These are phyloP conservation scores for Aplochiton taeniatus DNA, from an alignment of 2,797 vertebrate species.

Conservation along the genomic window DNA sequence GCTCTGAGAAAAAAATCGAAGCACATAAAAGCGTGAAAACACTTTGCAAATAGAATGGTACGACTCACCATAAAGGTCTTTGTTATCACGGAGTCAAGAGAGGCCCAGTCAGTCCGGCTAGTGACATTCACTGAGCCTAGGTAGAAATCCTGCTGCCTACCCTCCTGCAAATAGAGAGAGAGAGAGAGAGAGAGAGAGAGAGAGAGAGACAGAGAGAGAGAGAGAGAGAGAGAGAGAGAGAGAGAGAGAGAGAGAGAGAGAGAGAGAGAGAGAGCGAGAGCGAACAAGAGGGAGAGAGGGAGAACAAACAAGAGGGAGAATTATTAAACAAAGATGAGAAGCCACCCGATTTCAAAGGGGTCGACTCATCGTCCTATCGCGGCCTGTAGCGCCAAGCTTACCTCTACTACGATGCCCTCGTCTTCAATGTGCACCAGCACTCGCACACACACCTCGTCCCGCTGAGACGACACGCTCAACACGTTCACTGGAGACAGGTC, in stretches of 20 bases:
- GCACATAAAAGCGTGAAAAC: background rate
- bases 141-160: slow-evolving; percentile 89
- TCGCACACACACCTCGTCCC: slow-evolving; percentile 77
- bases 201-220: background rate
- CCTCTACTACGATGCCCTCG: slow-evolving; percentile 85
- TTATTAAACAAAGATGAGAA: background rate
- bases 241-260: background rate
- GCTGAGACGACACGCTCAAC: slow-evolving; percentile 73
- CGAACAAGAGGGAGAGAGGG: background rate
- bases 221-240: background rate
- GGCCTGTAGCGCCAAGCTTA: slow-evolving; percentile 46
- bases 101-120: slow-evolving; percentile 85
- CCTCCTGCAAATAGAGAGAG: slow-evolving; percentile 76
- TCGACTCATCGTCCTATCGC: background rate
- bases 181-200: slow-evolving; percentile 7
- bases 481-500: slow-evolving; percentile 83
- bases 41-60: background rate
- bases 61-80: slow-evolving; percentile 86
- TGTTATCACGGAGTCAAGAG: slow-evolving; percentile 85
- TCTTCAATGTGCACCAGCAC: slow-evolving; percentile 84
- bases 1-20: background rate
- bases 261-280: background rate
- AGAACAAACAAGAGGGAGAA: background rate
- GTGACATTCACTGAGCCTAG: slow-evolving; percentile 85
- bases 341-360: background rate